Percentiles rank a stretch among this genome's conserved stretches.
Conservation (phyloP, 2,888 invertebrate species). For the Rotaria macrura region DNA sequence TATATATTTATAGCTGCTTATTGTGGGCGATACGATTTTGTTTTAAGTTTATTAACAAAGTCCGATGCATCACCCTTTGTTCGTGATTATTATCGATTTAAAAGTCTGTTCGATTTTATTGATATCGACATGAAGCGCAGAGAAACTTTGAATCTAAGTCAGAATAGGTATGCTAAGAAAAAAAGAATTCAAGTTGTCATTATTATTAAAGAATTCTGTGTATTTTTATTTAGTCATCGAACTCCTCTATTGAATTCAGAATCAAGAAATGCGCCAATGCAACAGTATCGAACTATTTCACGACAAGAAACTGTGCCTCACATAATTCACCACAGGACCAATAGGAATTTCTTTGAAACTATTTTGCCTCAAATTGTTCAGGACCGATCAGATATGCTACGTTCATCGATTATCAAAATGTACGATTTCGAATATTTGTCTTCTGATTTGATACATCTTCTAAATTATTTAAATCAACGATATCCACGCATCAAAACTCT, state of each 20-base stretch:
- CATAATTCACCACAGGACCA: neutral
- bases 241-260: neutral
- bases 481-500: neutral
- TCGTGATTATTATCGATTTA: neutral
- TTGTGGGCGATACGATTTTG: neutral
- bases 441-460: neutral
- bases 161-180: neutral
- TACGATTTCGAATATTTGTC: neutral
- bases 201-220: neutral
- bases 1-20: neutral
- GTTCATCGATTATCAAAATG: neutral
- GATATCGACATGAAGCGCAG: neutral
- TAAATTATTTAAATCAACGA: neutral
- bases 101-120: neutral
- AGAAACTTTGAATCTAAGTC: neutral
- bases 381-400: neutral
- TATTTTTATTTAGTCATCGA: neutral
- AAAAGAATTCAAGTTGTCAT: neutral
- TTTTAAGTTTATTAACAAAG: neutral
- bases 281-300: neutral
- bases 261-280: neutral
- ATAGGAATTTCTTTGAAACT: neutral
- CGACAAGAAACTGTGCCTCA: neutral
- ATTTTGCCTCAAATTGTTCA: neutral
- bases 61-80: neutral